phyloP scores from a whole-genome alignment of 2,888 invertebrate genomes.

The Poecilus cupreus region DNA sequence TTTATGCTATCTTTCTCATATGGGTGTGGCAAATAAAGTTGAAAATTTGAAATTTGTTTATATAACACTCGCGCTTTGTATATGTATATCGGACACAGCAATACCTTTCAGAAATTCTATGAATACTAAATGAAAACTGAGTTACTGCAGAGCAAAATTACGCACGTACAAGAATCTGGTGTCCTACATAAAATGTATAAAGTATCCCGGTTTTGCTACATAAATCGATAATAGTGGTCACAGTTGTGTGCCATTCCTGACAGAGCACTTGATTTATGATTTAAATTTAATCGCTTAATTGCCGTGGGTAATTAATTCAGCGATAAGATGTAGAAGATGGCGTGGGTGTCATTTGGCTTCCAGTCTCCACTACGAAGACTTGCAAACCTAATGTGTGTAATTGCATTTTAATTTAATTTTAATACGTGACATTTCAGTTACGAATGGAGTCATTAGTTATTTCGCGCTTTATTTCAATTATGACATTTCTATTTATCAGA shows the following conservation, averaged over 20 bases:
- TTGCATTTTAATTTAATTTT: conserved; percentile 52
- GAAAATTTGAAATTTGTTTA: not conserved
- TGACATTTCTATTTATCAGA: conserved; percentile 22
- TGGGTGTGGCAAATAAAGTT: not conserved
- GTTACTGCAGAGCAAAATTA: conserved; percentile 50
- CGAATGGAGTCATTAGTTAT: conserved; percentile 40
- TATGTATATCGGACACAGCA: conserved; percentile 23
- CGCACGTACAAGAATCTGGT: conserved; percentile 43
- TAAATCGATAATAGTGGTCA: conserved; percentile 55
- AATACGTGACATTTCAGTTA: conserved; percentile 41
- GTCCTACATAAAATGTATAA: conserved; percentile 50
- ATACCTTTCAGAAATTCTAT: conserved; percentile 60
- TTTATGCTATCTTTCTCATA: not conserved
- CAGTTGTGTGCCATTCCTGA: conserved; percentile 55
- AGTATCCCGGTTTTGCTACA: conserved; percentile 31
- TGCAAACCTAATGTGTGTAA: conserved; percentile 51
- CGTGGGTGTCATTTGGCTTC: conserved; percentile 38
- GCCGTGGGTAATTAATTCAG: conserved; percentile 52
- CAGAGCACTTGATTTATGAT: conserved; percentile 59
- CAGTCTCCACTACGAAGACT: conserved; percentile 30
- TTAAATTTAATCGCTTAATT: conserved; percentile 61
- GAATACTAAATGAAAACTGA: conserved; percentile 60
- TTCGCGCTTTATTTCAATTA: conserved; percentile 16
- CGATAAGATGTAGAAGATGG: conserved; percentile 55
- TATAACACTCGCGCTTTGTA: not conserved